Evolutionary conservation across 2,113 vertebrate species (phyloP).

Genomic region (Nymphicus hollandicus): DNA sequence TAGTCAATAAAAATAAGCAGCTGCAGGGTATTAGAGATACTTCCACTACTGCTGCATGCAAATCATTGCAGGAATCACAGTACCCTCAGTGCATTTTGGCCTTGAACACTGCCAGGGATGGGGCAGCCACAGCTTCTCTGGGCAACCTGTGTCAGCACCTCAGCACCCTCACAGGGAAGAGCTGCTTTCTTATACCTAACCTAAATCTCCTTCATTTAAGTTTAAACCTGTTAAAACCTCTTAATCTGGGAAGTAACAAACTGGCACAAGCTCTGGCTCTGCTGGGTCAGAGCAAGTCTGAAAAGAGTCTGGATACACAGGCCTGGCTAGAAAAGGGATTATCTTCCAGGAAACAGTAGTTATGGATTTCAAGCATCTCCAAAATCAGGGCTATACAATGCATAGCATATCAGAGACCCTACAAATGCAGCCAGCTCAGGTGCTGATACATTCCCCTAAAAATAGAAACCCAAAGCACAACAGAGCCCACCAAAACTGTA

Average conservation of each 20-base stretch:
- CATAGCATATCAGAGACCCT: not conserved
- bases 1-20: not conserved
- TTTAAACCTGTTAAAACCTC: not conserved
- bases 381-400: not conserved
- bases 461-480: not conserved
- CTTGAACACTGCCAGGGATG: not conserved
- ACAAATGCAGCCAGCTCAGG: not conserved
- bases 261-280: not conserved
- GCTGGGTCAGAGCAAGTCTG: not conserved
- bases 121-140: not conserved
- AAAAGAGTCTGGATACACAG: not conserved
- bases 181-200: not conserved
- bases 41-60: fast-evolving
- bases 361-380: not conserved
- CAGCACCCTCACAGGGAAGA: not conserved
- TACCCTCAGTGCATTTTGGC: not conserved
- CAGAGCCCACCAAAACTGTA: not conserved
- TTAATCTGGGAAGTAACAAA: not conserved
- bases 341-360: not conserved
- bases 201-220: not conserved
- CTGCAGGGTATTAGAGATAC: not conserved
- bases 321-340: not conserved
- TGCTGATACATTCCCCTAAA: not conserved
- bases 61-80: not conserved
- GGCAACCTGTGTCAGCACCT: not conserved